Evolutionary conservation across 2,797 vertebrate genomes (phyloP).

Genomic region (Myotis findleyi): DNA sequence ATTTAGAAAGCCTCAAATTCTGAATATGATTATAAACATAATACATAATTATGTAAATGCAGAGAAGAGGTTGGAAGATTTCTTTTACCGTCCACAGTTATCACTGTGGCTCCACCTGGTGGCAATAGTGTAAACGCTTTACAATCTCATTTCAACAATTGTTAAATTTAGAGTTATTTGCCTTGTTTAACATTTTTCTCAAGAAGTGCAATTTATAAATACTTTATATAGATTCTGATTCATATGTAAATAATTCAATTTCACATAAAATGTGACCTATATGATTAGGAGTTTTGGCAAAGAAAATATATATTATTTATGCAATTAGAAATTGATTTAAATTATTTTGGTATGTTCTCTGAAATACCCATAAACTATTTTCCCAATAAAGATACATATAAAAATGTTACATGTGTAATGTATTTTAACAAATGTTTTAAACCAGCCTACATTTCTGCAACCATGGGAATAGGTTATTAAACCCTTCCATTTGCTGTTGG

Average conservation of each 20-base stretch:
- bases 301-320: not conserved
- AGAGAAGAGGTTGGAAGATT: not conserved
- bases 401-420: not conserved
- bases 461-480: not conserved
- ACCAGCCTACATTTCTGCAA: not conserved
- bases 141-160: slow-evolving; percentile 3
- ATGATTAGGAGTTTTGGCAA: slow-evolving; percentile 19
- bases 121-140: slow-evolving; percentile 18
- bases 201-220: not conserved
- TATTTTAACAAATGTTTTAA: not conserved
- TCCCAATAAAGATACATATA: not conserved
- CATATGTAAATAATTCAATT: not conserved
- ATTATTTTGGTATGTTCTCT: not conserved
- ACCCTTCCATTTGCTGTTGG: not conserved
- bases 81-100: not conserved
- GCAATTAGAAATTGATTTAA: not conserved
- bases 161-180: slow-evolving; percentile 4
- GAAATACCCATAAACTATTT: not conserved
- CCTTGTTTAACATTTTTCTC: not conserved
- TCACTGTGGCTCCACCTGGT: slow-evolving; percentile 31
- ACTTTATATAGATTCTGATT: not conserved
- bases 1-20: not conserved
- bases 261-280: not conserved
- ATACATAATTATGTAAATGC: not conserved
- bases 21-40: not conserved